These are phyloP conservation scores for Tyrophagus putrescentiae DNA, from an alignment of 1,140 invertebrate genomes.

Conservation along the genomic window DNA sequence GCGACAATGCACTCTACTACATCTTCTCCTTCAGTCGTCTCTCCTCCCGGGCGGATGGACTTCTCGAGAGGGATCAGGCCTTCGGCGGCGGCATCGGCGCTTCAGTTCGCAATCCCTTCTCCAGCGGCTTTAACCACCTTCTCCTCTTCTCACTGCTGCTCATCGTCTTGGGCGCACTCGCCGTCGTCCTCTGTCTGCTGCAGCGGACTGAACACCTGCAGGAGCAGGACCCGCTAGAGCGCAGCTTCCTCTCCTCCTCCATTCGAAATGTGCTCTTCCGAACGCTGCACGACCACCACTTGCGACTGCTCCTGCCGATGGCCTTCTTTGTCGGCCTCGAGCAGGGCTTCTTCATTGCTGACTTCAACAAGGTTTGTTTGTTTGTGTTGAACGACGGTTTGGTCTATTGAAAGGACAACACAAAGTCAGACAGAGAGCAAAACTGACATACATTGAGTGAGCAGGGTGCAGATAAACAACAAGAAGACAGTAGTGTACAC, in stretches of 20 bases:
- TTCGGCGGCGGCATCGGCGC: not conserved
- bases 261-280: conserved; percentile 21
- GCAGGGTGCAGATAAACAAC: too few relatives aligned
- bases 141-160: conserved; percentile 11
- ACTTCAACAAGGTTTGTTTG: conserved; percentile 36
- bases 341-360: conserved; percentile 36
- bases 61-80: too few relatives aligned
- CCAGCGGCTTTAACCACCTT: not conserved
- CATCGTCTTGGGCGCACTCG: conserved; percentile 24
- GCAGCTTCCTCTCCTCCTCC: conserved; percentile 20
- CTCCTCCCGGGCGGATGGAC: conserved; percentile 24
- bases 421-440: too few relatives aligned
- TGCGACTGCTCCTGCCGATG: conserved; percentile 33
- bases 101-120: not conserved
- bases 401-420: not conserved
- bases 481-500: not conserved
- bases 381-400: conserved; percentile 10
- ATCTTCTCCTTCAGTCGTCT: conserved; percentile 24
- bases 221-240: conserved; percentile 27
- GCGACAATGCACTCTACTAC: conserved; percentile 23
- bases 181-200: conserved; percentile 24
- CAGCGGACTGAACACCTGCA: conserved; percentile 27
- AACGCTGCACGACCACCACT: conserved; percentile 31
- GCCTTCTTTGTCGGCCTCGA: conserved; percentile 35
- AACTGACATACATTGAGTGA: too few relatives aligned